Percentiles rank a stretch among this genome's conserved stretches.
Evolutionary conservation across 53 echinoderm and acorn worm species (phyloP).

Genomic region (Arbacia lixula): DNA sequence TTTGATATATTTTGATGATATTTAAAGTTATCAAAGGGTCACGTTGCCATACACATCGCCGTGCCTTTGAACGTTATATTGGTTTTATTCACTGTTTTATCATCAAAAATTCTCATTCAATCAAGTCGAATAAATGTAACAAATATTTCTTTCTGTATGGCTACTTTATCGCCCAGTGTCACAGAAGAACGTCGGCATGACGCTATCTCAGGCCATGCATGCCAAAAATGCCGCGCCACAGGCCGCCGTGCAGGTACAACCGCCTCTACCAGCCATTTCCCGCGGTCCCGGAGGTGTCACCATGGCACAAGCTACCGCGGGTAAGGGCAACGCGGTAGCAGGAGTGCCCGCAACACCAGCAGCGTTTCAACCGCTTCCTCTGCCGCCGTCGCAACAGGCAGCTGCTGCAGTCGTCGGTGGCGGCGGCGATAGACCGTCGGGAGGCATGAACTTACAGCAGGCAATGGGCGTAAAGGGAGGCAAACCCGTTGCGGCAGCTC

Average conservation of each 20-base stretch:
- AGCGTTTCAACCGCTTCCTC: no score
- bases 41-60: no score
- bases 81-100: no score
- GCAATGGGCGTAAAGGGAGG: slow-evolving; percentile 36
- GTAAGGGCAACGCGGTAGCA: neutral
- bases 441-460: slow-evolving; percentile 29
- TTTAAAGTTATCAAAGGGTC: no score
- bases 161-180: no score
- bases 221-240: slow-evolving; percentile 2
- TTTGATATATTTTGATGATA: no score
- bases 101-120: no score
- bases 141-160: no score
- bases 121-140: no score
- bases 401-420: neutral
- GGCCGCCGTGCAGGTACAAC: neutral
- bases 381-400: neutral
- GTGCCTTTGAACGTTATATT: no score
- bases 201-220: slow-evolving; percentile 10
- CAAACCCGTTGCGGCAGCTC: neutral
- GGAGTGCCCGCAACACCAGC: no score
- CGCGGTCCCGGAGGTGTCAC: neutral
- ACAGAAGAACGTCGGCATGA: slow-evolving; percentile 10
- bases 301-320: slow-evolving; percentile 2
- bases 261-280: neutral
- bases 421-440: no score